Evolutionary conservation across 2,888 invertebrate species (phyloP), one percentile per base, ranked within the genome.

Genomic region (Phyllotreta striolata): DNA sequence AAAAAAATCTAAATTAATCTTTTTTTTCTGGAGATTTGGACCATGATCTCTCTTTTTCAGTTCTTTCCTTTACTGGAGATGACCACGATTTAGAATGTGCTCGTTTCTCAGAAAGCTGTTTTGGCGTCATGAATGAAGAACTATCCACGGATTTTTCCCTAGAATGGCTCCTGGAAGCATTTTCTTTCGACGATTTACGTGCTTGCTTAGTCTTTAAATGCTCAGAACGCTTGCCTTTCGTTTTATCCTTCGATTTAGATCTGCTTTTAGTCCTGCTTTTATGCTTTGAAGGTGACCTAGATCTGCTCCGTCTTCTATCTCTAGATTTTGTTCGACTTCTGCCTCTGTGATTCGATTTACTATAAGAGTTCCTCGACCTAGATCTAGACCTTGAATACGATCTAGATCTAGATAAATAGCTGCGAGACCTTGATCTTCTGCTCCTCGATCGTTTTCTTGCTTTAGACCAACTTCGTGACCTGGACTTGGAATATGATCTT

Each of bases 31-130:
- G 85, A 57, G 84, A 84, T 67, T 83, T 84, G 0, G 87, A 86
- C 86, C 87, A 86, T 0, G 85, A 85, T 47, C 63, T 44, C 10
- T 51, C 49, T 43, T 65, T 67, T 38, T 73, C 72, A 44, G 73
- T 71, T 62, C 82, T 70, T 7, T 85, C 84, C 67, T 83, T 85
- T 0, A 87, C 87, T 52, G 86, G 75, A 0, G 24, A 24, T 24
- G 89, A 88, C 87, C 88, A 88, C 10, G 88, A 88, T 54, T 64
- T 67, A 0, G 87, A 86, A 0, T 85, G 78, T 1, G 79, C 80
- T 41, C 79, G 75, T 64, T 66, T 60, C 52, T 74, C 74, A 14
- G 74, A 70, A 56, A 78, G 67, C 62, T 77, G 76, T 76, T 72
- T 74, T 10, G 79, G 80, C 6, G 80, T 78, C 66, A 80, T 74